Evolutionary conservation across 2,888 invertebrate genomes (phyloP).

Genomic region (Drosophila austrosaltans): DNA sequence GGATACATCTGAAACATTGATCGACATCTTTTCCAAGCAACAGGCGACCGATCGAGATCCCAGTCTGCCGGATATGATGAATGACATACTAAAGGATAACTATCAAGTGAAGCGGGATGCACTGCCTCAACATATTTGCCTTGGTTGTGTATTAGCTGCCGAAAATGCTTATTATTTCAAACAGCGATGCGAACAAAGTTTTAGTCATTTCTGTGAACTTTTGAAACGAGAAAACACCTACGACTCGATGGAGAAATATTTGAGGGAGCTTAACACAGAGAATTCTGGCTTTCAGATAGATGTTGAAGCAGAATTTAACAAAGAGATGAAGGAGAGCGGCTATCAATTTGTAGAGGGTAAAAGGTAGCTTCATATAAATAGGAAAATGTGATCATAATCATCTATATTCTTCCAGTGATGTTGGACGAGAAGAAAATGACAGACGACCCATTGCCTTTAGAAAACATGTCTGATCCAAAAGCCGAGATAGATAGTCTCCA

Average conservation of each 20-base stretch:
- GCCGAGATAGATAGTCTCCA: neutral
- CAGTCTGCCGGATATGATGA: conserved; percentile 44
- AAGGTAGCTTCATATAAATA: no score
- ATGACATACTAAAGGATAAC: conserved; percentile 28
- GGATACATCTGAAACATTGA: conserved; percentile 24
- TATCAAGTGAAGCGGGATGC: conserved; percentile 41
- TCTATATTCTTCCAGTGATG: neutral
- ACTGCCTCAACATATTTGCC: conserved; percentile 48
- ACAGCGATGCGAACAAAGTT: conserved; percentile 35
- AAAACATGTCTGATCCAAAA: neutral
- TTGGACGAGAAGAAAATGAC: neutral
- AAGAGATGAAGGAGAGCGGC: neutral
- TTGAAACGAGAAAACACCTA: neutral
- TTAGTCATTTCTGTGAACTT: conserved; percentile 25
- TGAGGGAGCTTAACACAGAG: neutral
- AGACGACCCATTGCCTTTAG: neutral
- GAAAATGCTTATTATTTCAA: conserved; percentile 47
- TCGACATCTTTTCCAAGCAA: conserved; percentile 36
- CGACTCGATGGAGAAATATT: no score
- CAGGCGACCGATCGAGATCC: conserved; percentile 2
- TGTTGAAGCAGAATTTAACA: neutral
- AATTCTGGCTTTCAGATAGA: neutral
- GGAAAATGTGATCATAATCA: neutral
- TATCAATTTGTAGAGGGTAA: conserved; percentile 18
- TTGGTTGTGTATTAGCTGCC: conserved; percentile 36